A percentile compares a stretch with the other conserved stretches of the same genome.
Evolutionary conservation across 2,888 invertebrate species (phyloP).

Genomic region (Macrosoma leucophasiata): DNA sequence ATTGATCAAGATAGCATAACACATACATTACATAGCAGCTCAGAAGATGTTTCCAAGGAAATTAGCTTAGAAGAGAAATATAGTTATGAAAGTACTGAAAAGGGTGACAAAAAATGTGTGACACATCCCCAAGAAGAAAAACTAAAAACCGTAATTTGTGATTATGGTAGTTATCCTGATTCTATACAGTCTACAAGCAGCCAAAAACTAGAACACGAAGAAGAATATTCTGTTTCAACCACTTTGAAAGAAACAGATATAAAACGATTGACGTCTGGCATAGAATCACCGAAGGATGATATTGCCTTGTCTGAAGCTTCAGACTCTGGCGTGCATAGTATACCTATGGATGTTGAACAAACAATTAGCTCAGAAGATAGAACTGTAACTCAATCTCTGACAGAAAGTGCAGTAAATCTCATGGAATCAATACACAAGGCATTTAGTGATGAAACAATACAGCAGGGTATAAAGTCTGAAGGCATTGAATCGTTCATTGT

Average conservation of each 20-base stretch:
- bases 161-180: too few relatives aligned
- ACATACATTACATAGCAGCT: conserved; percentile 46
- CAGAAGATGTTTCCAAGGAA: conserved; percentile 63
- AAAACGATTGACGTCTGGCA: too few relatives aligned
- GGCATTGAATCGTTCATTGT: conserved; percentile 40
- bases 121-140: background rate
- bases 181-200: conserved; percentile 32
- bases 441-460: conserved; percentile 51
- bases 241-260: too few relatives aligned
- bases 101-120: conserved; percentile 36
- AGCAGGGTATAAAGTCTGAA: conserved; percentile 65
- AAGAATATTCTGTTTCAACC: too few relatives aligned
- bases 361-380: conserved; percentile 21
- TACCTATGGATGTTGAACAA: conserved; percentile 36
- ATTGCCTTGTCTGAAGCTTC: conserved; percentile 38
- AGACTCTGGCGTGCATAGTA: conserved; percentile 48
- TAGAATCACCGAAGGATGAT: conserved; percentile 37
- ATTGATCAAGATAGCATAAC: conserved; percentile 36
- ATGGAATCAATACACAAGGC: conserved; percentile 60
- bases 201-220: too few relatives aligned
- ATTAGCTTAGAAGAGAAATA: conserved; percentile 64
- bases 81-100: conserved; percentile 58
- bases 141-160: background rate
- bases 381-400: conserved; percentile 27
- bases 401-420: conserved; percentile 41